These are phyloP conservation scores for Rallus limicola DNA, from an alignment of 2,113 vertebrate species.

Conservation along the genomic window DNA sequence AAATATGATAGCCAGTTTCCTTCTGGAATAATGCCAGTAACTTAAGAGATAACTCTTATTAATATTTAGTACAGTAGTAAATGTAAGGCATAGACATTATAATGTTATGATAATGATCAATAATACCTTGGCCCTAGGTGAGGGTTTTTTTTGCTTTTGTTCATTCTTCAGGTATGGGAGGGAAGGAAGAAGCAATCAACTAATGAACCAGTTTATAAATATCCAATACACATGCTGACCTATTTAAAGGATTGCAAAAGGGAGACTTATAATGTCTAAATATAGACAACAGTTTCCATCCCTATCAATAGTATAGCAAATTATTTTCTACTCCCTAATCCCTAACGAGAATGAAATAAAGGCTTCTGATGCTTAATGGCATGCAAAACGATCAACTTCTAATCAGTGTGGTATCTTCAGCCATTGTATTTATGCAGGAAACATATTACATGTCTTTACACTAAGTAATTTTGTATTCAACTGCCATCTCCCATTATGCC, in stretches of 20 bases:
- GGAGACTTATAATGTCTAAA: not conserved
- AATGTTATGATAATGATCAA: not conserved
- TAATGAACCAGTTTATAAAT: not conserved
- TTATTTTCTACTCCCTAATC: not conserved
- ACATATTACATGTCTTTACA: not conserved
- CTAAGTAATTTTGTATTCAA: not conserved
- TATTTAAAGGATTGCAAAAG: not conserved
- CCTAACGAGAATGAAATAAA: not conserved
- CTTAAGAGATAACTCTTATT: not conserved
- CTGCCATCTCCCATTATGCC: not conserved
- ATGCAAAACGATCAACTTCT: not conserved
- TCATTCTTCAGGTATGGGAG: not conserved
- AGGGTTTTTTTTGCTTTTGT: not conserved
- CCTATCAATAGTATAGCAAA: not conserved
- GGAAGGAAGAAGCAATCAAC: not conserved
- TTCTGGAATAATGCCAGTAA: not conserved
- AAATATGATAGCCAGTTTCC: not conserved
- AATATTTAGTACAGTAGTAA: constrained; percentile 7
- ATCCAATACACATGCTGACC: not conserved
- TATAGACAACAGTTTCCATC: not conserved
- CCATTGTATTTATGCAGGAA: not conserved
- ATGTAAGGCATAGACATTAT: not conserved
- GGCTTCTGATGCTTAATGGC: not conserved
- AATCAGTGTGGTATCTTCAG: not conserved
- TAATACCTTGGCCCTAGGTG: not conserved